phyloP scores from a whole-genome alignment of 64 coral and sea anemone species.

The Montipora sp. region DNA sequence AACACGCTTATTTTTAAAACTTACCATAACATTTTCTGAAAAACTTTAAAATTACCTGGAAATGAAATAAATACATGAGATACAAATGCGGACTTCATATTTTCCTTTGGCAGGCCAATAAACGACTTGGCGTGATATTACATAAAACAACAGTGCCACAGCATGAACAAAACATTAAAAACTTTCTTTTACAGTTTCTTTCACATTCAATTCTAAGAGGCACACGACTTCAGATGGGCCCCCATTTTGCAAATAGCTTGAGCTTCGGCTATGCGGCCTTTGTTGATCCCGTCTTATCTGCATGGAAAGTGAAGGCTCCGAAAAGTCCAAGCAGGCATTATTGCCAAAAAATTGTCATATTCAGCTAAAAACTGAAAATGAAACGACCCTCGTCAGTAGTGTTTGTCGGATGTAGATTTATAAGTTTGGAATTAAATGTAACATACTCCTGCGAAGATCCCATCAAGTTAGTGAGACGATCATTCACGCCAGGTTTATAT shows the following conservation, averaged over 20 bases:
- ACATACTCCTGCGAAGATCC: neutral
- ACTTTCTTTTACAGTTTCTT: neutral
- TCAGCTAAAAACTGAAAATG: conserved; percentile 16
- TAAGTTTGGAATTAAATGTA: neutral
- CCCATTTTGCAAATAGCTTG: neutral
- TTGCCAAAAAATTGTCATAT: conserved; percentile 13
- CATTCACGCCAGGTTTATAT: neutral
- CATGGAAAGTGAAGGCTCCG: neutral
- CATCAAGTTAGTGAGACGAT: neutral
- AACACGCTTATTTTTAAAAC: neutral
- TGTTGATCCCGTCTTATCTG: neutral
- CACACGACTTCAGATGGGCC: neutral
- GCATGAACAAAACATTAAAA: neutral
- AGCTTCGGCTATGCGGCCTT: neutral
- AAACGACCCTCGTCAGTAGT: neutral
- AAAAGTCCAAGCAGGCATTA: neutral
- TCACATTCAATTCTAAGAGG: neutral
- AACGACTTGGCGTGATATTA: neutral
- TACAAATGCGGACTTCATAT: conserved; percentile 21
- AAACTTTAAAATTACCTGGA: neutral
- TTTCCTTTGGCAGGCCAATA: neutral
- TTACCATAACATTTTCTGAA: neutral
- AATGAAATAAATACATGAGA: neutral
- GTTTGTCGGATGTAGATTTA: conserved; percentile 7
- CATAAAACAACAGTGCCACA: conserved; percentile 1